Percentiles rank a stretch among this genome's conserved stretches.
Evolutionary conservation across 2,797 vertebrate genomes (phyloP).

Genomic region (Scyliorhinus canicula): DNA sequence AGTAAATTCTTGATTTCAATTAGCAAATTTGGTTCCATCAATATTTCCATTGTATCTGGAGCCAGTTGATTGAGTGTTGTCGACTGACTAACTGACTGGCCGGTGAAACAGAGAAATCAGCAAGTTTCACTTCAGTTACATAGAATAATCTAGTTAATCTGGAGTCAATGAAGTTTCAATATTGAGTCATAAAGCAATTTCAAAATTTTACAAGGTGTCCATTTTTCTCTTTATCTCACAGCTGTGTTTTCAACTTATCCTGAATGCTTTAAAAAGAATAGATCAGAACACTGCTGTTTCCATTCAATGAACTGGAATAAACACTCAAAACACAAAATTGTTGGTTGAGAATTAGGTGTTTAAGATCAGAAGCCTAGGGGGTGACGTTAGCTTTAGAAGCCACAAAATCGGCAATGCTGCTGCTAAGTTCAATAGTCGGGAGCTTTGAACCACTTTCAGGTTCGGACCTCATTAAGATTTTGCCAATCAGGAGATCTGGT

Average conservation of each 20-base stretch:
- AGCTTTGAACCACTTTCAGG: background rate
- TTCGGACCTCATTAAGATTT: background rate
- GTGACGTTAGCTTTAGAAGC: background rate
- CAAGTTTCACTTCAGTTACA: background rate
- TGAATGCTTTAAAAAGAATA: background rate
- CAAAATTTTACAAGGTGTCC: background rate
- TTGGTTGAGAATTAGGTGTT: background rate
- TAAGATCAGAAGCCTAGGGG: background rate
- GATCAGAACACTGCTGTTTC: background rate
- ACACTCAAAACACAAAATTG: background rate
- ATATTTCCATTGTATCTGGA: background rate
- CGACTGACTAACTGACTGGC: background rate
- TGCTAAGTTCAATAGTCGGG: background rate
- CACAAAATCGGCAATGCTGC: background rate
- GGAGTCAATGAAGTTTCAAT: background rate
- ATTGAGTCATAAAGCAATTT: background rate
- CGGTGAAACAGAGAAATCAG: background rate
- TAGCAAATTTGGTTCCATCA: background rate
- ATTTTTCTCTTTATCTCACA: background rate
- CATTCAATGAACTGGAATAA: background rate
- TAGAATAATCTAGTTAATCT: background rate
- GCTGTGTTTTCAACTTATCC: background rate
- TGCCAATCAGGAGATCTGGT: background rate
- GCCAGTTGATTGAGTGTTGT: background rate
- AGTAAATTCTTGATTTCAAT: background rate